These are phyloP conservation scores for Tupiocoris notatus DNA, from an alignment of 2,888 invertebrate species.

Conservation along the genomic window DNA sequence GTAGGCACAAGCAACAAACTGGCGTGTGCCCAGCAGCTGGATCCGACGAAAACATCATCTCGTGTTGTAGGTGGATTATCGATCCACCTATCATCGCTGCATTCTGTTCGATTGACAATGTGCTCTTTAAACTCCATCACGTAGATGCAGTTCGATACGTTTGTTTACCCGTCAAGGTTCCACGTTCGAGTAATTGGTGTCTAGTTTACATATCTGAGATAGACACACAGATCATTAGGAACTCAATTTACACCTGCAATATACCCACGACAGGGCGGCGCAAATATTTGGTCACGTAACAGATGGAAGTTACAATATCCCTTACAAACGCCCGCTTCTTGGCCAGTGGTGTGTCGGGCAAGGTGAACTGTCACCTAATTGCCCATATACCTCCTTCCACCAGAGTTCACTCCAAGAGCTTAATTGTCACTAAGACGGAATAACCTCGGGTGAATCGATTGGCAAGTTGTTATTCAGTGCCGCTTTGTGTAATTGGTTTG, in stretches of 20 bases:
- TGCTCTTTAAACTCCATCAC: too few relatives aligned
- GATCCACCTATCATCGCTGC: too few relatives aligned
- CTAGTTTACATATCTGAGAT: slow-evolving; percentile 21
- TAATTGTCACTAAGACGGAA: neutral
- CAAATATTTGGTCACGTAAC: slow-evolving; percentile 16
- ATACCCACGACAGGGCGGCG: neutral
- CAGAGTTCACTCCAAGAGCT: too few relatives aligned
- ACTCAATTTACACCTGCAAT: slow-evolving; percentile 24
- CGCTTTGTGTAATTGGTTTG: too few relatives aligned
- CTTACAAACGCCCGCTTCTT: slow-evolving; percentile 6
- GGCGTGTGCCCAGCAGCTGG: too few relatives aligned
- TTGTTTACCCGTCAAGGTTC: slow-evolving; percentile 15
- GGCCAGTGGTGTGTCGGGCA: slow-evolving; percentile 2
- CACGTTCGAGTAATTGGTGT: neutral
- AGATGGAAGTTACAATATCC: slow-evolving; percentile 13
- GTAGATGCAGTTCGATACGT: slow-evolving; percentile 6
- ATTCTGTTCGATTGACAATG: too few relatives aligned
- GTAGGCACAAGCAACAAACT: too few relatives aligned
- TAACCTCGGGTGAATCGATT: neutral
- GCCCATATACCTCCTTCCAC: neutral
- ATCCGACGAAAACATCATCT: too few relatives aligned
- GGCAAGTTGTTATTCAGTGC: neutral
- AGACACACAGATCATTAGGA: slow-evolving; percentile 24
- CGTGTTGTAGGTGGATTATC: too few relatives aligned
- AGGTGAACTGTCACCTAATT: neutral